Percentiles rank a stretch among this genome's conserved stretches.
Conservation (phyloP, 2,113 vertebrate genomes). For the Tichodroma muraria region DNA sequence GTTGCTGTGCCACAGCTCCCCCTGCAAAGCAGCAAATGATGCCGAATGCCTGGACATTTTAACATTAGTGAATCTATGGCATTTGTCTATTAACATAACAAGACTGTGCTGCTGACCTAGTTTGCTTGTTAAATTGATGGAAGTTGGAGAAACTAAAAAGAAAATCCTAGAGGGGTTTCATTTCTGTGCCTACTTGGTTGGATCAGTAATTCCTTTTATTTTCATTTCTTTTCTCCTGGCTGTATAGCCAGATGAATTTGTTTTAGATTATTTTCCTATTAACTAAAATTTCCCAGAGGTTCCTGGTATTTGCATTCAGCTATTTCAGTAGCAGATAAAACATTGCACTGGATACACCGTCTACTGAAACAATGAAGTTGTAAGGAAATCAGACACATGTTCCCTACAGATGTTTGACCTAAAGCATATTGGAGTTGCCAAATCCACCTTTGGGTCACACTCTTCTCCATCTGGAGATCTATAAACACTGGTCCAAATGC, state of each 20-base stretch:
- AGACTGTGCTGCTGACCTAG: neutral
- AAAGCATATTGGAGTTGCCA: neutral
- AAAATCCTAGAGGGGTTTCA: constrained; percentile 15
- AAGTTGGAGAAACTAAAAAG: constrained; percentile 32
- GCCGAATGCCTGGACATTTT: neutral
- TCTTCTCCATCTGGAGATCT: constrained; percentile 22
- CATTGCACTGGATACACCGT: constrained; percentile 8
- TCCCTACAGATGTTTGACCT: constrained; percentile 53
- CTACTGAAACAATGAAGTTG: constrained; percentile 19
- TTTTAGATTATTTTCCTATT: constrained; percentile 64
- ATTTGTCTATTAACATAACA: neutral
- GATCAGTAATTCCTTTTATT: constrained; percentile 32
- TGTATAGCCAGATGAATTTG: constrained; percentile 30
- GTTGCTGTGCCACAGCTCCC: neutral
- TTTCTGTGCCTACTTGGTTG: constrained; percentile 49
- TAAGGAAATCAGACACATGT: constrained; percentile 34
- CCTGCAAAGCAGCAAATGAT: neutral
- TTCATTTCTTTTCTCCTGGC: constrained; percentile 41
- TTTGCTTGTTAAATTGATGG: constrained; percentile 12
- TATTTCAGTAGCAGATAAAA: constrained; percentile 56
- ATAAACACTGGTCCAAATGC: neutral
- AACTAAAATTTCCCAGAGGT: constrained; percentile 62
- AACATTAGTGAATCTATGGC: neutral
- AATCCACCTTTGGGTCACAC: constrained; percentile 39
- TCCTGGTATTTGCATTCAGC: constrained; percentile 51